Percentiles rank a stretch among this genome's conserved stretches.
phyloP scores from a whole-genome alignment of 2,113 vertebrate species.

The Myotis lucifugus region DNA sequence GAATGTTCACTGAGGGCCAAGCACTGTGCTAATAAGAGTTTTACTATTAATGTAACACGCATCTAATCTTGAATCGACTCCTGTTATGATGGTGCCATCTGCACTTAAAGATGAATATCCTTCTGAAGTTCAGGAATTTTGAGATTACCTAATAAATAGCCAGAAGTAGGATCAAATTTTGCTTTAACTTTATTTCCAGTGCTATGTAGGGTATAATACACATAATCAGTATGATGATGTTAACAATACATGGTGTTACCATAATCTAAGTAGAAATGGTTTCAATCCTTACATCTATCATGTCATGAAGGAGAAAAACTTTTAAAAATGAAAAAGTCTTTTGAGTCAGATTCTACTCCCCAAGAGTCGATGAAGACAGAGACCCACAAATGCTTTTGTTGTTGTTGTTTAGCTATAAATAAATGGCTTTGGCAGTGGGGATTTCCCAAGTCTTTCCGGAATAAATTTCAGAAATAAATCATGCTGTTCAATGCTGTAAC shows the following conservation, averaged over 20 bases:
- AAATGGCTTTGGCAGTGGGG: slow-evolving; percentile 21
- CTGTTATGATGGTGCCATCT: background rate
- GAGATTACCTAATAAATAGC: background rate
- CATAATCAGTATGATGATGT: background rate
- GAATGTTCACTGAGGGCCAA: background rate
- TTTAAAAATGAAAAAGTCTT: slow-evolving; percentile 34
- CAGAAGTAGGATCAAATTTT: background rate
- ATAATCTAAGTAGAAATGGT: slow-evolving; percentile 26
- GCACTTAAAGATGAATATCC: slow-evolving; percentile 16
- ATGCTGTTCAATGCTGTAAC: background rate
- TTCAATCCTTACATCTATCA: background rate
- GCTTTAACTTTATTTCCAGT: slow-evolving; percentile 25
- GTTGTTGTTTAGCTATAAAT: slow-evolving; percentile 46
- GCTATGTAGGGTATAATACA: background rate
- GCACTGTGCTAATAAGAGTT: background rate
- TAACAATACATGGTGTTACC: background rate
- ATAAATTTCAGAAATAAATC: slow-evolving; percentile 59
- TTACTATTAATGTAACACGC: background rate
- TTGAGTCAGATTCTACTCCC: slow-evolving; percentile 46
- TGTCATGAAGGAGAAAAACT: background rate
- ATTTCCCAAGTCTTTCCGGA: slow-evolving; percentile 50
- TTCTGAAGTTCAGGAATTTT: slow-evolving; percentile 31
- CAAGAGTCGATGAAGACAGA: background rate
- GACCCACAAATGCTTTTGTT: background rate
- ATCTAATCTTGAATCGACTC: background rate